These are phyloP conservation scores for Toxotes jaculatrix DNA, from an alignment of 2,113 vertebrate genomes.

Conservation along the genomic window DNA sequence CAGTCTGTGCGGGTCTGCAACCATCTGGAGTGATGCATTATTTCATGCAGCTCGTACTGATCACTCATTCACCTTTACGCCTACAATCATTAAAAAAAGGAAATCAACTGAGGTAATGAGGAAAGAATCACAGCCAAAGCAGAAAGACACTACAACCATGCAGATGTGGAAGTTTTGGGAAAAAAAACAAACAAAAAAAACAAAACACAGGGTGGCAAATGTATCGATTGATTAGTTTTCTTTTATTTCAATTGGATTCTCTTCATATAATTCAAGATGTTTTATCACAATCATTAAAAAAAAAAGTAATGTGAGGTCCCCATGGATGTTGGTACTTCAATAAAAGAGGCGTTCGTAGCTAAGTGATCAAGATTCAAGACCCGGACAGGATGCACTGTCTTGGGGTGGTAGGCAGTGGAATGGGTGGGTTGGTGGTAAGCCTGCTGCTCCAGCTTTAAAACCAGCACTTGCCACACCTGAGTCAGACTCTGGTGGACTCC, in stretches of 20 bases:
- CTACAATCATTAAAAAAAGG: background rate
- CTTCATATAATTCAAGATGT: slow-evolving; percentile 55
- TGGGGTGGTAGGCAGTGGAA: background rate
- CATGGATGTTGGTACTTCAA: background rate
- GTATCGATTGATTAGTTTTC: slow-evolving; percentile 50
- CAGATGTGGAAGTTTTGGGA: background rate
- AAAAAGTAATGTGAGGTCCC: background rate
- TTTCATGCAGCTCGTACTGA: slow-evolving; percentile 35
- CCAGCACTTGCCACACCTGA: slow-evolving; percentile 13
- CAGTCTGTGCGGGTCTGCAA: slow-evolving; percentile 51
- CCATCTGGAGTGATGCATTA: slow-evolving; percentile 56
- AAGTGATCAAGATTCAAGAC: slow-evolving; percentile 8
- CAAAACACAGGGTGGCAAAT: slow-evolving; percentile 67
- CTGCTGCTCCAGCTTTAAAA: slow-evolving; percentile 13
- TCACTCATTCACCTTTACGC: slow-evolving; percentile 12
- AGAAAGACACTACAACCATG: slow-evolving; percentile 13
- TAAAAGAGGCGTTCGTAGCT: background rate
- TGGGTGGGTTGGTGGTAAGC: slow-evolving; percentile 7
- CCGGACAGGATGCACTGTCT: slow-evolving; percentile 31
- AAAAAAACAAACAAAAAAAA: slow-evolving; percentile 34
- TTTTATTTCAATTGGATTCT: slow-evolving; percentile 72
- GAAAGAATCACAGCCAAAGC: slow-evolving; percentile 1
- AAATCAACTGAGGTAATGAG: slow-evolving; percentile 24
- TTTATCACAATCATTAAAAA: slow-evolving; percentile 54
- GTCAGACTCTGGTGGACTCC: background rate